These are phyloP conservation scores for Hypanus sabinus DNA, from an alignment of 2,113 vertebrate genomes.

Conservation along the genomic window DNA sequence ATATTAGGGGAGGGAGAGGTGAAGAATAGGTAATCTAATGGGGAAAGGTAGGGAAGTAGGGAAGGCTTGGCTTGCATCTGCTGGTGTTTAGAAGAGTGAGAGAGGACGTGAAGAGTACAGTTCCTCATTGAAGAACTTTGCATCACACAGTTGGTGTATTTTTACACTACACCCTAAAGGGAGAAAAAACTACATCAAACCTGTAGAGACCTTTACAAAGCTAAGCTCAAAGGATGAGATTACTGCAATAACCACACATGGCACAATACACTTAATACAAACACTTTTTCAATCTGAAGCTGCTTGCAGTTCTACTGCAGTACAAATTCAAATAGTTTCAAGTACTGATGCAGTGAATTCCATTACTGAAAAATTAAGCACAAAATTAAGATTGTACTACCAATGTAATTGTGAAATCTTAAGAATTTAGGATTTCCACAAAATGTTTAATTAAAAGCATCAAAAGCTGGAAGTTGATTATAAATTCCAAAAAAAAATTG, in stretches of 20 bases:
- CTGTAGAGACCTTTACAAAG: neutral
- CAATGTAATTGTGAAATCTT: neutral
- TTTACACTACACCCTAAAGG: neutral
- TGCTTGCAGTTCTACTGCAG: slow-evolving; percentile 14
- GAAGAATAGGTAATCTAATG: too few species aligned
- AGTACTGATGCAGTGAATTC: neutral
- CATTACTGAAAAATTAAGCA: neutral
- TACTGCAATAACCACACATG: neutral
- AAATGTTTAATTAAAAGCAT: neutral
- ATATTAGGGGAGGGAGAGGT: too few species aligned
- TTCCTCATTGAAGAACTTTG: neutral
- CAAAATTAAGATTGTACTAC: neutral
- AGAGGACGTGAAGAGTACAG: too few species aligned
- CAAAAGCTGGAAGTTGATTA: neutral
- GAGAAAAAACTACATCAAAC: neutral
- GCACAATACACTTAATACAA: neutral
- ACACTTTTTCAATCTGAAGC: slow-evolving; percentile 9
- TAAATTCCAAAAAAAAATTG: neutral
- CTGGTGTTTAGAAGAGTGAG: too few species aligned
- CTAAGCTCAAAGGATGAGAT: neutral
- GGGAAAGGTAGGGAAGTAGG: too few species aligned
- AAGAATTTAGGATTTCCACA: neutral
- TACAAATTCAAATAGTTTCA: slow-evolving; percentile 13
- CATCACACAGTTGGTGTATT: neutral
- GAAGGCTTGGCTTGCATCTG: too few species aligned